These are phyloP conservation scores for Anastatus disparis DNA, from an alignment of 1,140 invertebrate species.

Conservation along the genomic window DNA sequence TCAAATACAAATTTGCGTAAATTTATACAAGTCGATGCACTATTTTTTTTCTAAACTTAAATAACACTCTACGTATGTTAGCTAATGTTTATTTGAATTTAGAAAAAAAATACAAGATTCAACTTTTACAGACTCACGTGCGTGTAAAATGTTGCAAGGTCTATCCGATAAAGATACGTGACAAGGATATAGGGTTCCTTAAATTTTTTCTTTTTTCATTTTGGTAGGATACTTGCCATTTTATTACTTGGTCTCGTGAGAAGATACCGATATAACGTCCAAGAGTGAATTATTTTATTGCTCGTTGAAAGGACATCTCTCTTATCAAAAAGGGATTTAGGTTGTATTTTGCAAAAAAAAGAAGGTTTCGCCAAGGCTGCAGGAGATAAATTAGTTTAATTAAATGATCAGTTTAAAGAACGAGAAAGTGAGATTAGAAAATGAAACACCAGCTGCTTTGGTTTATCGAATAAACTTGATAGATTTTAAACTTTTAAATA, in stretches of 20 bases:
- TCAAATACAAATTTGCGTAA: no score
- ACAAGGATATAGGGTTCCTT: neutral
- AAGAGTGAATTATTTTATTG: slow-evolving; percentile 27
- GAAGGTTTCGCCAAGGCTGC: neutral
- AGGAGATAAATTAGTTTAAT: slow-evolving; percentile 19
- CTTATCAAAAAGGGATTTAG: neutral
- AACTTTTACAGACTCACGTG: neutral
- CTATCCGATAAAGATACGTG: neutral
- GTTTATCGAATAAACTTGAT: no score
- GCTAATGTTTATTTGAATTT: no score
- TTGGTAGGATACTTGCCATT: neutral
- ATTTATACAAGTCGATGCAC: no score
- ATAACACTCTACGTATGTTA: neutral
- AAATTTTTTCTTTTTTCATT: slow-evolving; percentile 20
- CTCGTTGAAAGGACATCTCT: neutral
- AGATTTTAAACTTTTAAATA: no score
- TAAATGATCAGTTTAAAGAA: slow-evolving; percentile 2
- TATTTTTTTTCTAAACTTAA: neutral
- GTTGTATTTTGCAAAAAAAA: no score
- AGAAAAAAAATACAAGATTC: no score
- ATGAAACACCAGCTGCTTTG: no score
- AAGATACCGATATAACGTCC: neutral
- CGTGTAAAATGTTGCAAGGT: neutral
- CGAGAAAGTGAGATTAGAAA: neutral
- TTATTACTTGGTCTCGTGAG: neutral